Base-by-base conservation (phyloP, 2,797 vertebrate species). In the Todus mexicanus region DNA sequence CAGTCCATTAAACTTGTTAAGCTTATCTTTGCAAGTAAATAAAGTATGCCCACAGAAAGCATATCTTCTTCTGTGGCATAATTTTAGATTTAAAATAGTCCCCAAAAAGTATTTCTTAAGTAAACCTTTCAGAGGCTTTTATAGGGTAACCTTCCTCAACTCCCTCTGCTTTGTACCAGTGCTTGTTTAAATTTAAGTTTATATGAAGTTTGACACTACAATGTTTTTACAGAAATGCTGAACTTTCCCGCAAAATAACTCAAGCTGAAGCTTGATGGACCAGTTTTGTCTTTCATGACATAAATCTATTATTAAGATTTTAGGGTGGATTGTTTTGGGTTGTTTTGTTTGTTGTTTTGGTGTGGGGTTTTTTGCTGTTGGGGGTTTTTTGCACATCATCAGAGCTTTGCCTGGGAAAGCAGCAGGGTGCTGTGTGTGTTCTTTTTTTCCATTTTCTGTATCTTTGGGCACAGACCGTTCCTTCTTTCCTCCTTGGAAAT, bases 61-160 rank as follows among this genome's bases (percentile, higher is more conserved):
- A 4, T 45, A 20, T 91, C 63, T 64, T 85, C 21, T 70, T 78
- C 54, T 68, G 33, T 59, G 89, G n/a, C 70, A 84, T 12, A 23
- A 4, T 43, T 77, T 84, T n/a, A 71, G 19, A 74, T 73, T 57
- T 76, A 48, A 93, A 96, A 86, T 51, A 60, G 11, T 70, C 40
- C 38, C 29, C 72, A 26, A 38, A 66, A 92, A 14, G 15, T 75
- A 92, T 91, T 92, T 72, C 48, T 89, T 87, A 87, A 84, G 25
- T 60, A 93, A 92, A 92, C 10, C 4, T 84, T 91, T n/a, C 37
- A 63, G 65, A 95, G 11, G 6, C 11, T 72, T 78, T 89, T 84
- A n/a, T 10, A 80, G 11, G 2, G n/a, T 22, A 76, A 74, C 15
- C 15, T 76, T 91, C 20, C 29, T 75, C 6, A 31, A 73, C 33